Base-by-base conservation (phyloP, 2,888 invertebrate genomes). In the Parnassius glacialis region DNA sequence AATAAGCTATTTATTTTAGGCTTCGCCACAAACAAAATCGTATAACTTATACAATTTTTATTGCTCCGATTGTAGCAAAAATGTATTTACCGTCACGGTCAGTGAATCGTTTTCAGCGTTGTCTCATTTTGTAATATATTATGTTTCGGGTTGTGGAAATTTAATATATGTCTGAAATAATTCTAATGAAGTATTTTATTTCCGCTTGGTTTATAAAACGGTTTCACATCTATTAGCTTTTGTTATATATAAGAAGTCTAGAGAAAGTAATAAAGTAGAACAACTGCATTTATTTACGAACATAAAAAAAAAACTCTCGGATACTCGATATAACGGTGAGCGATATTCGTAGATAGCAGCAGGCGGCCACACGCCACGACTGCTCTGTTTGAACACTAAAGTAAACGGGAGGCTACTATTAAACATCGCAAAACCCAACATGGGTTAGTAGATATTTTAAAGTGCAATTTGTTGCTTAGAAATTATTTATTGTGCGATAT, bases 341-440 rank as follows among this genome's bases (percentile, higher is more conserved):
- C 64, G 43, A 60, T 62, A 66, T 57, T 60, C 60, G 66, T 59
- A 68, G 66, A 67, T 70, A 70, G 67, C 65, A 62, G 65, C 67
- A 65, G 63, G 64, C 67, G 60, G 52, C 65, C 65, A 64, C 64
- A 52, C 58, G 64, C 65, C 61, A 64, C 67, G 56, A 61, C 54
- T 50, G 65, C 62, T 66, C 71, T 82, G 72, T 83, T 82, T 81
- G 76, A 73, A 73, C 78, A 67, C 70, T 71, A 74, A 72, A 78
- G 73, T 69, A 83, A 81, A 82, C 77, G 68, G 61, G 68, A 71
- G 67, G 69, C 70, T 75, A 66, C 75, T 76, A 77, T 80, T 77
- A 78, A 76, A 79, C 74, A 75, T 75, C 74, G 74, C 75, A 66
- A 78, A 74, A 76, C 68, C 74, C 68, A 68, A 74, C 75, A 76